phyloP scores from a whole-genome alignment of 2,888 invertebrate genomes.

The Sthenelais limicola region DNA sequence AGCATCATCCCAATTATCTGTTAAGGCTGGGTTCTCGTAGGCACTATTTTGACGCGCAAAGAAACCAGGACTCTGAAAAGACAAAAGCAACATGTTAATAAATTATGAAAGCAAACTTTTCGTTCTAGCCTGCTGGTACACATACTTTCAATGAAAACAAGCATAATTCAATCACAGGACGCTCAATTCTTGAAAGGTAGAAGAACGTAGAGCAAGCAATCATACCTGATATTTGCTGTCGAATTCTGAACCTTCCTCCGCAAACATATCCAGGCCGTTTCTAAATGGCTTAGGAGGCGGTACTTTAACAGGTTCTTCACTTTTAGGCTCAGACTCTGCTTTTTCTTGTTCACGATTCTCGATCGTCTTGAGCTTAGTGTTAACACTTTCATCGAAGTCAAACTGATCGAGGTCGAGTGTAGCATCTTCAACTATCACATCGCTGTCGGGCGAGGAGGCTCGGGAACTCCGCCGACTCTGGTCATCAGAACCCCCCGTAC shows the following conservation, averaged over 20 bases:
- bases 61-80: conserved; percentile 65
- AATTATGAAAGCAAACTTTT: no score
- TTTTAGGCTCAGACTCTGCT: no score
- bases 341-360: neutral
- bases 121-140: no score
- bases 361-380: conserved; percentile 60
- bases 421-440: conserved; percentile 38
- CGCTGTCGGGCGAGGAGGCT: conserved; percentile 36
- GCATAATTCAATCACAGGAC: no score
- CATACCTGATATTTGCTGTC: conserved; percentile 82
- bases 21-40: conserved; percentile 89
- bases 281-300: conserved; percentile 65
- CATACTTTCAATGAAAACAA: neutral
- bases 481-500: conserved; percentile 7
- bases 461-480: neutral
- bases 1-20: conserved; percentile 99
- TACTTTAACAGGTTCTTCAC: conserved; percentile 41
- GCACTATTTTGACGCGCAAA: conserved; percentile 56
- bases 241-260: conserved; percentile 86
- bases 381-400: conserved; percentile 68
- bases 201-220: neutral
- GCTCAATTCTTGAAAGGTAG: neutral
- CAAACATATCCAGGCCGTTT: conserved; percentile 77
- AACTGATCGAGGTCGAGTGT: conserved; percentile 43
- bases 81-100: no score